A percentile compares a stretch with the other conserved stretches of the same genome.
These are phyloP conservation scores for Scotopteryx bipunctaria DNA, from an alignment of 2,888 invertebrate species.

Conservation along the genomic window DNA sequence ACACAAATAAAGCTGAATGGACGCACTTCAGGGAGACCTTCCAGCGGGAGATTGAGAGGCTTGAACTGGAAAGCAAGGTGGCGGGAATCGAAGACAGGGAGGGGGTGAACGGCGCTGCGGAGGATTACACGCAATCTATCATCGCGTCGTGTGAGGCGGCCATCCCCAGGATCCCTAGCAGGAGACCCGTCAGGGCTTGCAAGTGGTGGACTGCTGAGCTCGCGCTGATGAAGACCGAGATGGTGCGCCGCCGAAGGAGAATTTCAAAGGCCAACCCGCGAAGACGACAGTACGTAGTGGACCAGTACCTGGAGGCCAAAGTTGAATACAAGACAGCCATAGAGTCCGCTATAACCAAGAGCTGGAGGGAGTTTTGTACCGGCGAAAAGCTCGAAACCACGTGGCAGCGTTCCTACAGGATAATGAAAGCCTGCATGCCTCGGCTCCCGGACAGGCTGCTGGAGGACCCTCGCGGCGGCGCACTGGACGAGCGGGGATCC, in stretches of 20 bases:
- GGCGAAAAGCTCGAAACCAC: background rate
- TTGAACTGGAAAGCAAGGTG: background rate
- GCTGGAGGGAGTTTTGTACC: constrained; percentile 3
- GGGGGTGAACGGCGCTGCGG: background rate
- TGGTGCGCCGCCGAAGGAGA: background rate
- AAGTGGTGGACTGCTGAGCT: constrained; percentile 4
- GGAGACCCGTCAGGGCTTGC: background rate
- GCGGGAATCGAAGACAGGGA: background rate
- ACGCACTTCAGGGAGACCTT: background rate
- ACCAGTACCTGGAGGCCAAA: background rate
- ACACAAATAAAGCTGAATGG: constrained; percentile 1
- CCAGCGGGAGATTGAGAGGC: background rate
- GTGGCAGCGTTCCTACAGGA: background rate
- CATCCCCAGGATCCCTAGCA: background rate
- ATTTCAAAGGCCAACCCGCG: background rate
- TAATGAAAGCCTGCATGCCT: background rate
- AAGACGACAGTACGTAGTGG: background rate
- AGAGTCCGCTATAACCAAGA: background rate
- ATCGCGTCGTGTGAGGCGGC: background rate
- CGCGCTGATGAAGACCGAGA: background rate
- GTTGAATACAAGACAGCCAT: background rate
- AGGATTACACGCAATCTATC: background rate
- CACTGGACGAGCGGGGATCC: background rate
- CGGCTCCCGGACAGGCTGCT: background rate
- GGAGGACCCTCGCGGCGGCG: background rate